Evolutionary conservation across 2,888 invertebrate species (phyloP), one percentile per base, ranked within the genome.

Genomic region (Drosophila percnosoma): DNA sequence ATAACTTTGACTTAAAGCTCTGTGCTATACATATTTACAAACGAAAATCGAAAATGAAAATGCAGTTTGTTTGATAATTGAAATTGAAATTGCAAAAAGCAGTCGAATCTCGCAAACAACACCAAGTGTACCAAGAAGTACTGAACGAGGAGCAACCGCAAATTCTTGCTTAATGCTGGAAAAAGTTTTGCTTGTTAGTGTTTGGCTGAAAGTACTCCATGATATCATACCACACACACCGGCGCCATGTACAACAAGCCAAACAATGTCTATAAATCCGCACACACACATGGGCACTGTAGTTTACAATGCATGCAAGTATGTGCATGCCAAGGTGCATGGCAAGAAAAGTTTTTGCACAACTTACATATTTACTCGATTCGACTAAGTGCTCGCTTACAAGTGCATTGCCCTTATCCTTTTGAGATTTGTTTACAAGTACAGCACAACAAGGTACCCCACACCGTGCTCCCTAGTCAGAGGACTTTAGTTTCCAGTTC

Each of bases 291-390:
- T 52, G 31, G 42, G 15, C 21, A 38, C 31, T 10, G 34, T 54
- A 31, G 31, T 45, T 13, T 24, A 13, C 45, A 21, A 13, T 18
- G 11, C 8, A 48, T 27, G 49, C 31, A 21, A 38, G 49, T 59
- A 6, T 57, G 64, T 42, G 52, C 52, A 27, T 42, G 52, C 10
- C 40, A 66, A 71, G 72, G 65, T 83, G 67, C 21, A 54, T 38
- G 36, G 36, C 36, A 34, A 38, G 38, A 29, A 79, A 88, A 88
- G 75, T 86, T 85, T 76, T 53, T 51, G 57, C 45, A 71, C 64
- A 83, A 87, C 83, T 88, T 83, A 86, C 89, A 83, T 81, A 88
- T 85, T 85, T 83, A 83, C 81, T 73, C 81, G 81, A 85, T 88
- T 87, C 83, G 71, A 77, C 86, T 85, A 85, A 85, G 85, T 88